These are phyloP conservation scores for Drosophila hamatofila DNA, from an alignment of 2,888 invertebrate genomes.

Conservation along the genomic window DNA sequence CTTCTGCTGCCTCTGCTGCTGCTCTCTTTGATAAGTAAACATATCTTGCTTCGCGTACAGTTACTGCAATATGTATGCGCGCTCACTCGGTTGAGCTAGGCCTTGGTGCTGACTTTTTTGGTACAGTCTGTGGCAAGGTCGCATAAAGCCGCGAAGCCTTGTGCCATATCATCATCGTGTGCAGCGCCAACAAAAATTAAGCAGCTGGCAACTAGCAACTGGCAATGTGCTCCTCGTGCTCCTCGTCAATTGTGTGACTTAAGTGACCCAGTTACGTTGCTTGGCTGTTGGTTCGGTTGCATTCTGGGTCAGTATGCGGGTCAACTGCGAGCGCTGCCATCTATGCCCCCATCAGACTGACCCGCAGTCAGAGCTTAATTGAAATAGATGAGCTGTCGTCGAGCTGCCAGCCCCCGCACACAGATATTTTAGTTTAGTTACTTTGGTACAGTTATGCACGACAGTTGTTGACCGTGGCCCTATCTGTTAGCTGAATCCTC, in stretches of 20 bases:
- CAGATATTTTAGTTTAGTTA: constrained; percentile 26
- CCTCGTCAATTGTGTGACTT: constrained; percentile 41
- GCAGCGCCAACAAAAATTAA: constrained; percentile 14
- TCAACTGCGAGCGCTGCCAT: constrained; percentile 34
- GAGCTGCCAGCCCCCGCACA: constrained; percentile 9
- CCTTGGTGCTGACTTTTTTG: constrained; percentile 48
- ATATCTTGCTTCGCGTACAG: constrained; percentile 62
- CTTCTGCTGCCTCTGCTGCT: background rate
- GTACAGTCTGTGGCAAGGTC: constrained; percentile 67
- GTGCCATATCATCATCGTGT: constrained; percentile 39
- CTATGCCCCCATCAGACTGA: constrained; percentile 39
- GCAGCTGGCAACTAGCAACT: constrained; percentile 22
- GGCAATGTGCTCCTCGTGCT: background rate
- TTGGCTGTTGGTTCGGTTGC: constrained; percentile 48
- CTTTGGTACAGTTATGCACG: constrained; percentile 59
- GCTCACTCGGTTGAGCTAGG: constrained; percentile 30
- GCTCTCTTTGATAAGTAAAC: constrained; percentile 50
- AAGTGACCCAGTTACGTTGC: constrained; percentile 62
- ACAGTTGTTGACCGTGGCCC: constrained; percentile 31
- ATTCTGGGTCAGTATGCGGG: constrained; percentile 70
- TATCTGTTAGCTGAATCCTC: constrained; percentile 31
- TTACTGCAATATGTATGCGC: constrained; percentile 62
- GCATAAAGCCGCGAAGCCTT: constrained; percentile 53
- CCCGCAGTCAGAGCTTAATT: constrained; percentile 62
- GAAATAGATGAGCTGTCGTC: constrained; percentile 70